Conservation (phyloP, 1,140 invertebrate genomes). For the Macrobrachium rosenbergii region DNA sequence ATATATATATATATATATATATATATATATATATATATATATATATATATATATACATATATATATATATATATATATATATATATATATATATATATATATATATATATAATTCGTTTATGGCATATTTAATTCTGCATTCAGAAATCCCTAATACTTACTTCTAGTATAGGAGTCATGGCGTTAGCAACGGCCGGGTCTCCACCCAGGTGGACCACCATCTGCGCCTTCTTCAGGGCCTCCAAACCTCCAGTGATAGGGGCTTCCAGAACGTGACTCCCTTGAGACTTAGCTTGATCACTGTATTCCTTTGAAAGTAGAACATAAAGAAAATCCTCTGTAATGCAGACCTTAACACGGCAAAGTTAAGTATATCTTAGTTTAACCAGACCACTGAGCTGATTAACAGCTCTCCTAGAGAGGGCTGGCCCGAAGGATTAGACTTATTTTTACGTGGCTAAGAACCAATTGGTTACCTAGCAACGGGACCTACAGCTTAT, state of each 20-base stretch:
- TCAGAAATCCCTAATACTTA: neutral
- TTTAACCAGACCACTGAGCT: too few species aligned
- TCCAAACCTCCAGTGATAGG: slow-evolving; percentile 62
- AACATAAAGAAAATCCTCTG: too few species aligned
- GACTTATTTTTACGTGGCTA: too few species aligned
- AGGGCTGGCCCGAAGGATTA: too few species aligned
- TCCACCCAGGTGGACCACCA: slow-evolving; percentile 61
- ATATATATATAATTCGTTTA: neutral
- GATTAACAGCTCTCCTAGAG: too few species aligned
- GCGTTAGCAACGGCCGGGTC: slow-evolving; percentile 23
- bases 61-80: neutral
- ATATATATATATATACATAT: slow-evolving; percentile 6
- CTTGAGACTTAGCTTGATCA: slow-evolving; percentile 3
- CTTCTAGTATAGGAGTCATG: slow-evolving; percentile 34
- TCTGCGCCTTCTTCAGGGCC: slow-evolving; percentile 63
- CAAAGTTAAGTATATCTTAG: too few species aligned
- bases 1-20: slow-evolving; percentile 17
- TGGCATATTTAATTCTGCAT: neutral
- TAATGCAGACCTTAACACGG: too few species aligned
- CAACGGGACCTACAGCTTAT: too few species aligned
- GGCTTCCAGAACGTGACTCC: slow-evolving; percentile 59
- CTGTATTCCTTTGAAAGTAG: neutral
- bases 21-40: slow-evolving; percentile 13
- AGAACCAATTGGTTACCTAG: too few species aligned
- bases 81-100: neutral